Evolutionary conservation across 1,140 invertebrate species (phyloP).

Genomic region (Cydia fagiglandana): DNA sequence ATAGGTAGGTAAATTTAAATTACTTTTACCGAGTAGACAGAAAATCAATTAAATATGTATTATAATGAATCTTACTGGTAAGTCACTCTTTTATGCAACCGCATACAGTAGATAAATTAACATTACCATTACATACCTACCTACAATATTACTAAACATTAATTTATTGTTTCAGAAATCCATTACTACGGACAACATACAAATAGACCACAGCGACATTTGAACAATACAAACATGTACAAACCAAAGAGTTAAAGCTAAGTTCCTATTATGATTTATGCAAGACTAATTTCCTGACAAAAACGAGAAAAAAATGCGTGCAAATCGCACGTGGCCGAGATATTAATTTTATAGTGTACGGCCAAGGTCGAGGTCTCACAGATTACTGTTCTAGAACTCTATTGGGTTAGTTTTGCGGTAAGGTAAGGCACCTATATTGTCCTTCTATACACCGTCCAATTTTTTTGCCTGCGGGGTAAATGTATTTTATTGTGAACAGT

Average conservation of each 20-base stretch:
- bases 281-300: background rate
- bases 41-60: background rate
- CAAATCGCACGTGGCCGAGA: slow-evolving; percentile 5
- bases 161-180: background rate
- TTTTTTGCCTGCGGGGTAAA: no score
- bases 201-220: background rate
- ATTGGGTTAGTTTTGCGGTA: background rate
- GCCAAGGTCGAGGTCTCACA: slow-evolving; percentile 37
- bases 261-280: background rate
- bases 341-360: background rate
- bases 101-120: background rate
- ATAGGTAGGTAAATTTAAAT: no score
- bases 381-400: background rate
- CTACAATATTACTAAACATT: background rate
- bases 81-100: no score
- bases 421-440: no score
- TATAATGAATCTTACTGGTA: background rate
- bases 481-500: no score
- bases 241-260: background rate
- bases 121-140: no score
- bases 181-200: background rate
- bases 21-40: background rate
- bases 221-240: slow-evolving; percentile 1
- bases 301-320: background rate
- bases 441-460: no score